These are phyloP conservation scores for Eira barbara DNA, from an alignment of 2,113 vertebrate species.

Conservation along the genomic window DNA sequence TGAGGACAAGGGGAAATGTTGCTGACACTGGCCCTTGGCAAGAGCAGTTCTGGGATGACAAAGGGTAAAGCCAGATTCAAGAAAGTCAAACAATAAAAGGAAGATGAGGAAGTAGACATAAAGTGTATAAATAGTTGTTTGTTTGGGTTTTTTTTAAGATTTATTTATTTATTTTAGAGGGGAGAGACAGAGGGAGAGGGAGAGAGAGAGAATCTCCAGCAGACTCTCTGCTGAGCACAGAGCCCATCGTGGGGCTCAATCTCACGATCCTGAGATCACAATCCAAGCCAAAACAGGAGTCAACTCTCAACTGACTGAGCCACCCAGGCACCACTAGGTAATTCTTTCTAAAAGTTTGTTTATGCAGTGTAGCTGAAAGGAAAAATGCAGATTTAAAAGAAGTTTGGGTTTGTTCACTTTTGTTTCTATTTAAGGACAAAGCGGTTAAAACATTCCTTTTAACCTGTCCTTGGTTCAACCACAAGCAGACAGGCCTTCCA, in stretches of 20 bases:
- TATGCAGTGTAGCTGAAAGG: background rate
- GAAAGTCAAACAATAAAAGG: background rate
- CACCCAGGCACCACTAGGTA: background rate
- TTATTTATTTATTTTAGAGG: background rate
- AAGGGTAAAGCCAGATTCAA: background rate
- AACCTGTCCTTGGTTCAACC: too few relatives aligned
- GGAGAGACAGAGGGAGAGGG: background rate
- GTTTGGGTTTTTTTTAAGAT: too few relatives aligned
- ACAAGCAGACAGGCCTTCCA: background rate
- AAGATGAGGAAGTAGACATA: background rate
- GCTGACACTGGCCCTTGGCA: background rate
- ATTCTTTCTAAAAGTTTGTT: background rate
- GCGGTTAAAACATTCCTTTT: too few relatives aligned
- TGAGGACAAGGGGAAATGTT: background rate
- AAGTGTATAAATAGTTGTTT: background rate
- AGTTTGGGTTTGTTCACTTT: background rate
- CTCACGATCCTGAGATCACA: background rate
- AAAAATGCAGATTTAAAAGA: background rate
- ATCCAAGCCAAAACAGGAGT: background rate
- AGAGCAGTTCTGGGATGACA: background rate
- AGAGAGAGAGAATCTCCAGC: background rate
- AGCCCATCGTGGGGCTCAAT: background rate
- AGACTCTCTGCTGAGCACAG: background rate
- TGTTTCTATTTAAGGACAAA: background rate
- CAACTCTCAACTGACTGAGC: background rate